A percentile compares a stretch with the other conserved stretches of the same genome.
Conservation (phyloP, 2,888 invertebrate species). For the Apoda limacodes region DNA sequence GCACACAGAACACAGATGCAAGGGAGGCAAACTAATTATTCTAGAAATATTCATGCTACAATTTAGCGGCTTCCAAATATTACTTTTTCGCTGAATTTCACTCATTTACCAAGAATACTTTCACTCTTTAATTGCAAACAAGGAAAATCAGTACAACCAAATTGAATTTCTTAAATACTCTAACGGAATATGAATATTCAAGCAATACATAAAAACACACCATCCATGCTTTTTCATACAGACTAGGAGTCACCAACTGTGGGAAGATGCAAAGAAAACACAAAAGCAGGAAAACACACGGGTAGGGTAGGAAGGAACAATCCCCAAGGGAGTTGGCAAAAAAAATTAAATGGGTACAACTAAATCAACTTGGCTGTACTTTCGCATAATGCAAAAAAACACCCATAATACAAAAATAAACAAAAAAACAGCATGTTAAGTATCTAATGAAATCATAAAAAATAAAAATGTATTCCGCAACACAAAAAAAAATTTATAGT, state of each 20-base stretch:
- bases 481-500: no score
- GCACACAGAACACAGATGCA: conserved; percentile 59
- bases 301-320: conserved; percentile 37
- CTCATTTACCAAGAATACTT: conserved; percentile 43
- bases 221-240: conserved; percentile 30
- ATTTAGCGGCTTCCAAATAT: conserved; percentile 29
- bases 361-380: conserved; percentile 61
- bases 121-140: background rate
- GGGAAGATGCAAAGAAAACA: conserved; percentile 41
- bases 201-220: conserved; percentile 10
- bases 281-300: conserved; percentile 26
- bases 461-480: no score
- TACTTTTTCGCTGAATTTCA: conserved; percentile 61
- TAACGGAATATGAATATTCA: conserved; percentile 1
- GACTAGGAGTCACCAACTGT: conserved; percentile 29
- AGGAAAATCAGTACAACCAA: conserved; percentile 52
- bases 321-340: conserved; percentile 49
- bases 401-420: no score
- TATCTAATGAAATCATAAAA: no score
- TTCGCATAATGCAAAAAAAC: no score
- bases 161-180: conserved; percentile 31
- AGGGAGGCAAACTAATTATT: conserved; percentile 50
- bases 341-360: conserved; percentile 27
- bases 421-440: no score
- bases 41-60: conserved; percentile 45